Evolutionary conservation across 2,888 invertebrate genomes (phyloP), one percentile per base, ranked within the genome.

Genomic region (Lycophotia porphyrea): DNA sequence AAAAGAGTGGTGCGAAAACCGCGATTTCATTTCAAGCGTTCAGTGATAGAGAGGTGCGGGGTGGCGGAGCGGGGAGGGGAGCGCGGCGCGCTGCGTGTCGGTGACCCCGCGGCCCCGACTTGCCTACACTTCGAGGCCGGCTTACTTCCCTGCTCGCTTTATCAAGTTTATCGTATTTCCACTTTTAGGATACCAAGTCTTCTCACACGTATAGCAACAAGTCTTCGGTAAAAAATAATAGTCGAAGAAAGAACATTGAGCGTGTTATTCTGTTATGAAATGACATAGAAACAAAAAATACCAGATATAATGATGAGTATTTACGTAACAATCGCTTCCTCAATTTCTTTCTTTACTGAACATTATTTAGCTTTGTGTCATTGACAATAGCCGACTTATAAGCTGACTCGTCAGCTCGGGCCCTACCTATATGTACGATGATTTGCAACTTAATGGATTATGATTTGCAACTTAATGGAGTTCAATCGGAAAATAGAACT

Each of bases 81-180:
- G 88, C 88, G 88, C 89, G 90, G 88, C 84, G 88, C 84, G 86
- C 89, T 88, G 88, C 89, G 93, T 94, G 95, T 96, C 95, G 95
- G 91, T 95, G 95, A 96, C 95, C 95, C 93, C 95, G 91, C 94
- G 93, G 94, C 94, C 93, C 93, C 93, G 93, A 91, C 91, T 91
- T 90, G 90, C 93, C 88, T 91, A 91, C 89, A 89, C 90, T 89
- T 90, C 88, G 90, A 91, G 90, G 86, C 90, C 90, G 90, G 77
- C 68, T n/a, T 89, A 92, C 92, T 93, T 92, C 90, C 90, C 90
- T 90, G 90, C 88, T 89, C 90, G 90, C 88, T 88, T 88, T 86
- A 86, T 84, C 86, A 84, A 84, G 76, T 82, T 87, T 81, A 86
- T 85, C 79, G 83, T 75, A 81, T 79, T 86, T 81, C 80, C 69